Percentiles rank a stretch among this genome's conserved stretches.
Evolutionary conservation across 2,113 vertebrate species (phyloP).

Genomic region (Merops nubicus): DNA sequence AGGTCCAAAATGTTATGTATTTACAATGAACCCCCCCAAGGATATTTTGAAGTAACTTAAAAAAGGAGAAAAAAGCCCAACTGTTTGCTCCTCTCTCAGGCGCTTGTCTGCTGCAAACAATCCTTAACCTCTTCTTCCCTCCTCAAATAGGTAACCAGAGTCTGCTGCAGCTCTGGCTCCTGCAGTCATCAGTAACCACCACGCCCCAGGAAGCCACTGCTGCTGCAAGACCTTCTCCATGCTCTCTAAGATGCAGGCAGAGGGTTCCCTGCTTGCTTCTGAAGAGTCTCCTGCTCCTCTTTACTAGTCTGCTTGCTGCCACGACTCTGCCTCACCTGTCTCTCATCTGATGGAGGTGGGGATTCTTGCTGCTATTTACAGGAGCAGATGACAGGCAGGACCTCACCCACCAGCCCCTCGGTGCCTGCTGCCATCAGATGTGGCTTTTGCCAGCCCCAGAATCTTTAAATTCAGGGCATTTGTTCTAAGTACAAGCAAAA

Average conservation of each 20-base stretch:
- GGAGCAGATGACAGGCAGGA: neutral
- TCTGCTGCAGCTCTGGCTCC: neutral
- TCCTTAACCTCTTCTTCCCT: neutral
- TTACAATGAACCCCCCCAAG: neutral
- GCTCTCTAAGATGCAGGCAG: neutral
- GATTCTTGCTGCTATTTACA: neutral
- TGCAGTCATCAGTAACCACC: neutral
- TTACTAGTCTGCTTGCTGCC: neutral
- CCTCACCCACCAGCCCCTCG: neutral
- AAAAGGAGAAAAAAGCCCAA: neutral
- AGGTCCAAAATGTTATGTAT: neutral
- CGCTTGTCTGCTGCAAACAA: neutral
- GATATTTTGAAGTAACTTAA: neutral
- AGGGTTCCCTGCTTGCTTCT: neutral
- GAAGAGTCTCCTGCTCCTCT: neutral
- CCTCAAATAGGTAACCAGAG: neutral
- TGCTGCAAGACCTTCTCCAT: neutral
- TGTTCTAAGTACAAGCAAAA: neutral
- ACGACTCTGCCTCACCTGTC: neutral
- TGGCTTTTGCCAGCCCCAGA: neutral
- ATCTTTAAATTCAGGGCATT: fast-evolving
- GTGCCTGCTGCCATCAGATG: neutral
- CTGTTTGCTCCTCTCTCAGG: neutral
- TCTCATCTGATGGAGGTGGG: neutral
- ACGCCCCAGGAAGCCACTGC: neutral